phyloP scores from a whole-genome alignment of 2,888 invertebrate genomes.

The Thelaira solivaga region DNA sequence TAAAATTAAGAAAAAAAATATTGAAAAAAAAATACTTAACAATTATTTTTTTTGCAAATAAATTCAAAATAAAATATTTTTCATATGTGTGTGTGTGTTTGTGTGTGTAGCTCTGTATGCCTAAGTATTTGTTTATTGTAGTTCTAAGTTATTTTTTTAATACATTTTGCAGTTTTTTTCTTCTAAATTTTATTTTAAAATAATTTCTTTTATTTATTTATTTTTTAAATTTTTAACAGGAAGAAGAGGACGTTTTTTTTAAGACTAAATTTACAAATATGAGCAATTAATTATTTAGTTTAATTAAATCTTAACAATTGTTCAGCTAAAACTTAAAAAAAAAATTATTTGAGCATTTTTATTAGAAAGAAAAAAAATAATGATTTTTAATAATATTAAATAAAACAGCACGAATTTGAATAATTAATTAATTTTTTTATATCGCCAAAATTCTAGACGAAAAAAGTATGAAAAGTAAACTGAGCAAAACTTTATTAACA shows the following conservation, averaged over 20 bases:
- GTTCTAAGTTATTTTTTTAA: no score
- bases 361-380: no score
- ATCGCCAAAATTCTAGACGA: background rate
- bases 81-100: conserved; percentile 33
- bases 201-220: conserved; percentile 28
- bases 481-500: no score
- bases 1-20: no score
- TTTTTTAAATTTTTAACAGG: conserved; percentile 50
- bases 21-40: conserved; percentile 49
- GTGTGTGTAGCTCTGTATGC: background rate
- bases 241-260: conserved; percentile 58
- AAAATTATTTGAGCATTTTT: conserved; percentile 61
- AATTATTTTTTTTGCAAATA: conserved; percentile 36
- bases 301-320: background rate
- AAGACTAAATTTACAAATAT: conserved; percentile 57
- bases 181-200: conserved; percentile 46
- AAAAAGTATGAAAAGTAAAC: no score
- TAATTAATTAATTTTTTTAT: background rate
- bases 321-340: conserved; percentile 43
- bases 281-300: conserved; percentile 42
- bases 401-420: background rate
- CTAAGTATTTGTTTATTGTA: no score
- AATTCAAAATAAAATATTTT: conserved; percentile 52
- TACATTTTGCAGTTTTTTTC: background rate
- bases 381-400: background rate